These are phyloP conservation scores for Electrona antarctica DNA, from an alignment of 2,113 vertebrate genomes.

Conservation along the genomic window DNA sequence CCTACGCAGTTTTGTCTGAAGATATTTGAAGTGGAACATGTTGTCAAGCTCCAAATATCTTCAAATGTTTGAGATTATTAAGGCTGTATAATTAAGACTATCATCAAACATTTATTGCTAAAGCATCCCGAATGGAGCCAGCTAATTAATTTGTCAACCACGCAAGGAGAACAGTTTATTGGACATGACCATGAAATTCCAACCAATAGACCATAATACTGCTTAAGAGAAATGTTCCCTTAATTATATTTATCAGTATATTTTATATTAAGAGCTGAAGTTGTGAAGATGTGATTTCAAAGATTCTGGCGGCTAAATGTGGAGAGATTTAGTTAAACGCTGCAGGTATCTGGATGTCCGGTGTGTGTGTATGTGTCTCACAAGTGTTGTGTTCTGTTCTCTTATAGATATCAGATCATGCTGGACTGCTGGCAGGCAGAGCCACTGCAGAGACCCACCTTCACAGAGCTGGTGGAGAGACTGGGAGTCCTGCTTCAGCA, in stretches of 20 bases:
- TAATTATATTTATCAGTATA: too few species aligned
- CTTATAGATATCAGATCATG: constrained; percentile 89
- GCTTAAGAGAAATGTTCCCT: too few species aligned
- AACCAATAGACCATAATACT: too few species aligned
- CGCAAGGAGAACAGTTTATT: constrained; percentile 30
- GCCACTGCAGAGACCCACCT: constrained; percentile 84
- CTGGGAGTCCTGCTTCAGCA: constrained; percentile 90
- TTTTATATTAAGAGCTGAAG: too few species aligned
- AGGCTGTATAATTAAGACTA: constrained; percentile 30
- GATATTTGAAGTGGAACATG: constrained; percentile 40
- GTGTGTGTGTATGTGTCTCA: too few species aligned
- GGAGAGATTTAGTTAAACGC: too few species aligned
- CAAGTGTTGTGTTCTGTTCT: too few species aligned
- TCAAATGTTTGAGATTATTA: too few species aligned
- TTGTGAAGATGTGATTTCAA: too few species aligned
- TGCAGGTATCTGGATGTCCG: too few species aligned
- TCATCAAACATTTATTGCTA: constrained; percentile 39
- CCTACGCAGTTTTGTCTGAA: constrained; percentile 52
- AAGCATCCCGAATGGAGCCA: constrained; percentile 40
- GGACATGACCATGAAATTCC: constrained; percentile 42
- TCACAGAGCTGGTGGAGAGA: constrained; percentile 88
- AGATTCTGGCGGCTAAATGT: too few species aligned
- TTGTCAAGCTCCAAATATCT: constrained; percentile 26
- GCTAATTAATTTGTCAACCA: constrained; percentile 51
- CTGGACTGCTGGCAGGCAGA: constrained; percentile 91